These are phyloP conservation scores for Verasper variegatus DNA, from an alignment of 2,113 vertebrate species.

Conservation along the genomic window DNA sequence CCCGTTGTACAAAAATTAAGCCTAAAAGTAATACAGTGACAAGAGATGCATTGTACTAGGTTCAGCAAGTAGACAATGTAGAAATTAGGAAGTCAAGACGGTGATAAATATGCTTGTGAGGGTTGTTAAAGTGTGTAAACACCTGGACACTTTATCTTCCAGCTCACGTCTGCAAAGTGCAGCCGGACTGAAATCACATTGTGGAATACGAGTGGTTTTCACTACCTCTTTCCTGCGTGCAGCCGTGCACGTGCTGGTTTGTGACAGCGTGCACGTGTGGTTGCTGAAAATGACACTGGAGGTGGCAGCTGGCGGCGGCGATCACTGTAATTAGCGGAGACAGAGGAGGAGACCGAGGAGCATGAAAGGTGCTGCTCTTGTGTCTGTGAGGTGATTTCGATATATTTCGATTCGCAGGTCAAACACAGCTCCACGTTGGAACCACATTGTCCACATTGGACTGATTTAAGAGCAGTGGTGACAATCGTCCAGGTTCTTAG, in stretches of 20 bases:
- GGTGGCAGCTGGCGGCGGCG: neutral
- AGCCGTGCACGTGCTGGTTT: neutral
- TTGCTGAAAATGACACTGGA: neutral
- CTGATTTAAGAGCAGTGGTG: no score
- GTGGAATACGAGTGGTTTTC: neutral
- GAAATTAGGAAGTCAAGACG: no score
- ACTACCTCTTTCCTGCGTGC: neutral
- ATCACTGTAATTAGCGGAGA: constrained; percentile 35
- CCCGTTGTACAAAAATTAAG: no score
- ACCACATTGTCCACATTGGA: no score
- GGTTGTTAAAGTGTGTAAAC: no score
- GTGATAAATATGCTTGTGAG: no score
- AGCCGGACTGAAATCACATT: neutral
- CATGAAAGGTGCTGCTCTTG: neutral
- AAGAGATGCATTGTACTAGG: no score
- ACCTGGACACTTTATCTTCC: neutral
- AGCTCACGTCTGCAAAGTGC: no score
- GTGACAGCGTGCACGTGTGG: neutral
- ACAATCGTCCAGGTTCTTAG: no score
- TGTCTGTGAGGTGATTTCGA: constrained; percentile 30
- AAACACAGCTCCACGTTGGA: constrained; percentile 1
- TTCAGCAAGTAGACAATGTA: neutral
- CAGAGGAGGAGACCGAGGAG: constrained; percentile 37
- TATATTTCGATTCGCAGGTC: constrained; percentile 19
- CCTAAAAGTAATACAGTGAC: no score